Percentiles rank a stretch among this genome's conserved stretches.
Conservation (phyloP, 2,797 vertebrate genomes). For the Basileuterus tristriatus region DNA sequence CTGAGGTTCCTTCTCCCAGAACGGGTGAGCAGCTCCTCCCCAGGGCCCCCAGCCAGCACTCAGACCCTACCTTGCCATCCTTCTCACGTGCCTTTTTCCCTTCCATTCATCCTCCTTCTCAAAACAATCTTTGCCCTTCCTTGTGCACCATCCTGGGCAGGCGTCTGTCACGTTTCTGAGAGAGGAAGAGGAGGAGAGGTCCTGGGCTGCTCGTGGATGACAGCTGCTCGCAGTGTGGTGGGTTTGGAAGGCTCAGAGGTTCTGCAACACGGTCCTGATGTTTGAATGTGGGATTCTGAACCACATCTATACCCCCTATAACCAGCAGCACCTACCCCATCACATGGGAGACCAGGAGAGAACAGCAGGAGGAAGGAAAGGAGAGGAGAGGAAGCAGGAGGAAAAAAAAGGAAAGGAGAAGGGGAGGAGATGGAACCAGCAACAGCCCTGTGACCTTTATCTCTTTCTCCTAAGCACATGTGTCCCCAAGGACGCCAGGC, state of each 20-base stretch:
- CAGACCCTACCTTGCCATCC: constrained; percentile 38
- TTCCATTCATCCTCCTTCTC: constrained; percentile 2
- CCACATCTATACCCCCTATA: fast-evolving
- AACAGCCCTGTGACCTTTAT: fast-evolving
- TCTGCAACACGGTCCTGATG: fast-evolving
- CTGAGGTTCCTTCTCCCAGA: neutral
- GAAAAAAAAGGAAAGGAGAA: neutral
- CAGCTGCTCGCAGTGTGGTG: fast-evolving
- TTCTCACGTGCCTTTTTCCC: neutral
- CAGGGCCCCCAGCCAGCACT: fast-evolving
- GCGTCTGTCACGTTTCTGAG: fast-evolving
- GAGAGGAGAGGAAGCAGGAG: neutral
- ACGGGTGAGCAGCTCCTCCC: neutral
- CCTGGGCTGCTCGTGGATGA: neutral
- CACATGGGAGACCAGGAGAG: fast-evolving
- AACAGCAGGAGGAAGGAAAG: neutral
- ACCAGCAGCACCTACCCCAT: neutral
- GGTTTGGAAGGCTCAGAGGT: neutral
- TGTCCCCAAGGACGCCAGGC: neutral
- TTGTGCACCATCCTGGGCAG: neutral
- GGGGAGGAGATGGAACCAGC: neutral
- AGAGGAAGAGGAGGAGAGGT: constrained; percentile 19
- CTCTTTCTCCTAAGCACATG: fast-evolving
- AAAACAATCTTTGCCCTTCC: neutral
- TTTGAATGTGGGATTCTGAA: neutral